Conservation (phyloP, 2,888 invertebrate genomes). For the Cacoxenus indagator region DNA sequence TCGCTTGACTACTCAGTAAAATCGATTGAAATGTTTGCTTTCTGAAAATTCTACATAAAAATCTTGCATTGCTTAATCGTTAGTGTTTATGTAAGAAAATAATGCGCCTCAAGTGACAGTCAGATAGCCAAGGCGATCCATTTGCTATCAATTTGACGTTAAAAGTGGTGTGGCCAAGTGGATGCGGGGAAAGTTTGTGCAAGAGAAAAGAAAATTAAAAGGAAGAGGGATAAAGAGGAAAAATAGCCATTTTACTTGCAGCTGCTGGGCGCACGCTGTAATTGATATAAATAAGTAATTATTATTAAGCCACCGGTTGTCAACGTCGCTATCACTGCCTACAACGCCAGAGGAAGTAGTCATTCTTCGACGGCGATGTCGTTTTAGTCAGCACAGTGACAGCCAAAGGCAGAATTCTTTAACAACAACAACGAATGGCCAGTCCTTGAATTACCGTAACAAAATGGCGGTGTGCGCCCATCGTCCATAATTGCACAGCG, state of each 20-base stretch:
- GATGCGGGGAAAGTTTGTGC: no score
- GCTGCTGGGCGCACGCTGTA: background rate
- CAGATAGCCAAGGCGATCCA: no score
- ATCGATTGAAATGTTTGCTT: no score
- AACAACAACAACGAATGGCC: background rate
- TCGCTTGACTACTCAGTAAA: no score
- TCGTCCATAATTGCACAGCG: constrained; percentile 12
- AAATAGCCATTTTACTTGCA: background rate
- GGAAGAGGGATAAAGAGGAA: background rate
- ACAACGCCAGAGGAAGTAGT: background rate
- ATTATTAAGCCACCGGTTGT: constrained; percentile 12
- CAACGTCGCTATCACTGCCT: background rate
- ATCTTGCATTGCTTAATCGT: no score
- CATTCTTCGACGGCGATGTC: background rate
- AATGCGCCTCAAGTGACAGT: no score
- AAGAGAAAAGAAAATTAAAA: no score
- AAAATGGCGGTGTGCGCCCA: background rate
- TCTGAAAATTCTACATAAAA: no score
- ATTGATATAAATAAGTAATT: constrained; percentile 23
- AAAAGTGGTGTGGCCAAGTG: no score
- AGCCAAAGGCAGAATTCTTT: background rate
- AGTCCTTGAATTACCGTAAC: background rate
- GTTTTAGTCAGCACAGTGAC: background rate
- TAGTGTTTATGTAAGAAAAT: no score
- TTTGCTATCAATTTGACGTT: no score